Conservation (phyloP, 2,888 invertebrate species). For the Catocala fraxini region DNA sequence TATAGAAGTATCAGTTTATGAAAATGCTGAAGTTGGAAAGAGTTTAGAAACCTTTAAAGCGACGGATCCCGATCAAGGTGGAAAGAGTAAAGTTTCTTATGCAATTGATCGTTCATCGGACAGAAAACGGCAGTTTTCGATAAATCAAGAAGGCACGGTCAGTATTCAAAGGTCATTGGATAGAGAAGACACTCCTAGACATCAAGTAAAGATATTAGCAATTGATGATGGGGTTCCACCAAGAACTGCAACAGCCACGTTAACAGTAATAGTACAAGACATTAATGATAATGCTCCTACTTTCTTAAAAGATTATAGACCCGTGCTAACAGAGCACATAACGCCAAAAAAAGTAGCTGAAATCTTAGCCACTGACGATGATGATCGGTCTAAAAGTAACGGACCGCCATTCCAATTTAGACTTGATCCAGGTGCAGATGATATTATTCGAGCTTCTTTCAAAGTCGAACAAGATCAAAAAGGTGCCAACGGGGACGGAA, state of each 20-base stretch:
- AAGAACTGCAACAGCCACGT: constrained; percentile 96
- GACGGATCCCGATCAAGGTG: constrained; percentile 98
- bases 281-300: constrained; percentile 98
- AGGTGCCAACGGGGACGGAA: constrained; percentile 98
- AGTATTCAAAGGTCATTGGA: constrained; percentile 97
- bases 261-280: constrained; percentile 97
- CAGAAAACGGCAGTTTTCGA: constrained; percentile 96
- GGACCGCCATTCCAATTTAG: constrained; percentile 99
- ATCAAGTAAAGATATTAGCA: constrained; percentile 98
- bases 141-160: constrained; percentile 97
- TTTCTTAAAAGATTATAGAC: constrained; percentile 96
- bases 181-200: constrained; percentile 97
- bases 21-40: constrained; percentile 97
- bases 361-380: constrained; percentile 97
- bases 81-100: constrained; percentile 96
- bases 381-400: constrained; percentile 97
- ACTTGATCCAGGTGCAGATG: constrained; percentile 97
- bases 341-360: constrained; percentile 97
- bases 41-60: constrained; percentile 97
- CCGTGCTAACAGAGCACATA: constrained; percentile 97
- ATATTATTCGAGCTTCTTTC: constrained; percentile 97
- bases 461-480: constrained; percentile 99
- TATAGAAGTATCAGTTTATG: constrained; percentile 96
- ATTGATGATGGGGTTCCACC: constrained; percentile 98
- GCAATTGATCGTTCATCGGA: constrained; percentile 97